Conservation (phyloP, 2,888 invertebrate species). For the Pheosia tremula region DNA sequence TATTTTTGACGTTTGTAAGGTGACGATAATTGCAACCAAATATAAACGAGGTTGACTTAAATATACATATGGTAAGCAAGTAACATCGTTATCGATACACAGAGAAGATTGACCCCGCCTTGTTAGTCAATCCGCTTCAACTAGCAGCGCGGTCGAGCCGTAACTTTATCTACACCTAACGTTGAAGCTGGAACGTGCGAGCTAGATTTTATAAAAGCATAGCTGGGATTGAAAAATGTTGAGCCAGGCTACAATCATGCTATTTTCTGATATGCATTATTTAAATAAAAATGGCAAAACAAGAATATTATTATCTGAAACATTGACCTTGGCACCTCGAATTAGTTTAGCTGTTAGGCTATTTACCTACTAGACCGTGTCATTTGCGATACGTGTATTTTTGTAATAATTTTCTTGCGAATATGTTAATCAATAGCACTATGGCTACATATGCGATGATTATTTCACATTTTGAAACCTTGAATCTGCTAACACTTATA, state of each 20-base stretch:
- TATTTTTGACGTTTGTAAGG: not conserved
- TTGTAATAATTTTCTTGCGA: not conserved
- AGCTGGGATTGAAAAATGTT: not conserved
- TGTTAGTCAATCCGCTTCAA: constrained; percentile 24
- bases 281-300: not conserved
- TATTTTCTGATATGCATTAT: not conserved
- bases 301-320: not conserved
- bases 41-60: not conserved
- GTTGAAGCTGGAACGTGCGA: constrained; percentile 3
- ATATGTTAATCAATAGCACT: not conserved
- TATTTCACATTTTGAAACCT: not conserved
- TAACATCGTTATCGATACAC: constrained; percentile 7
- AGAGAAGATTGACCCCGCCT: constrained; percentile 13
- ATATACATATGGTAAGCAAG: not conserved
- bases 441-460: not conserved
- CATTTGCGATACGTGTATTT: not conserved
- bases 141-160: constrained; percentile 17
- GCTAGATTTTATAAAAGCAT: not conserved
- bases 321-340: not conserved
- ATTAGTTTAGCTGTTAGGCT: not conserved
- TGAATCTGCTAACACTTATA: not conserved
- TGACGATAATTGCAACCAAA: not conserved
- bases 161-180: constrained; percentile 14
- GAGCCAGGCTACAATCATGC: not conserved
- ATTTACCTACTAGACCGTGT: not conserved